phyloP scores from a whole-genome alignment of 2,888 invertebrate genomes.

The Apotomis capreana region DNA sequence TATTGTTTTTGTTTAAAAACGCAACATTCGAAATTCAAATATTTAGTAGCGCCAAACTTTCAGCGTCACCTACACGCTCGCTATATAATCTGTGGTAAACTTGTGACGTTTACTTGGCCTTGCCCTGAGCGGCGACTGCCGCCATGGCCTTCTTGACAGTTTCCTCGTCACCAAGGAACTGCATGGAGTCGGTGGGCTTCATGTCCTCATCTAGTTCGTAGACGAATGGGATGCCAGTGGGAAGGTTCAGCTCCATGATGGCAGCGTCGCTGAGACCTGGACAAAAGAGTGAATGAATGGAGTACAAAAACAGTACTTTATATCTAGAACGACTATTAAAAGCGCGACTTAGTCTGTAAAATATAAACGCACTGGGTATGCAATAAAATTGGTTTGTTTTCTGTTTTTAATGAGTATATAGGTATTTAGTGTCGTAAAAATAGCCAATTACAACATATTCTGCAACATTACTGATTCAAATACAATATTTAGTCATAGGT shows the following conservation, averaged over 20 bases:
- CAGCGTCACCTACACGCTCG: neutral
- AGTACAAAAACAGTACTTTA: too few species aligned
- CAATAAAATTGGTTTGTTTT: too few species aligned
- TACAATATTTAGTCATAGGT: too few species aligned
- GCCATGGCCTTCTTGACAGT: constrained; percentile 90
- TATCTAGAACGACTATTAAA: too few species aligned
- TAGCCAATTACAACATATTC: too few species aligned
- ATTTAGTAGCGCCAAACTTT: neutral
- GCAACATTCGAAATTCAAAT: neutral
- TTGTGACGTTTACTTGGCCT: constrained; percentile 83
- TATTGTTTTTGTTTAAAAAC: too few species aligned
- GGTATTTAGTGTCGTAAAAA: too few species aligned
- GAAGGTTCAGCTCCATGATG: constrained; percentile 90
- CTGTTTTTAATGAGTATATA: too few species aligned
- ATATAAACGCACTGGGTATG: too few species aligned
- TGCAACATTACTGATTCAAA: too few species aligned
- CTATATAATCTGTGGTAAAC: constrained; percentile 2
- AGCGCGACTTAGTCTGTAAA: too few species aligned
- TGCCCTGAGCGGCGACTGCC: constrained; percentile 90
- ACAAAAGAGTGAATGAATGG: constrained; percentile 13
- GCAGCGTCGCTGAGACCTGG: constrained; percentile 87
- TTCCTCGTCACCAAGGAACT: constrained; percentile 91
- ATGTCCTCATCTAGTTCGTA: constrained; percentile 89
- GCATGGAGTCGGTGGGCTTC: constrained; percentile 87
- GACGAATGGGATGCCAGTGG: constrained; percentile 91